Evolutionary conservation across 2,888 invertebrate genomes (phyloP).

Genomic region (Congeria kusceri): DNA sequence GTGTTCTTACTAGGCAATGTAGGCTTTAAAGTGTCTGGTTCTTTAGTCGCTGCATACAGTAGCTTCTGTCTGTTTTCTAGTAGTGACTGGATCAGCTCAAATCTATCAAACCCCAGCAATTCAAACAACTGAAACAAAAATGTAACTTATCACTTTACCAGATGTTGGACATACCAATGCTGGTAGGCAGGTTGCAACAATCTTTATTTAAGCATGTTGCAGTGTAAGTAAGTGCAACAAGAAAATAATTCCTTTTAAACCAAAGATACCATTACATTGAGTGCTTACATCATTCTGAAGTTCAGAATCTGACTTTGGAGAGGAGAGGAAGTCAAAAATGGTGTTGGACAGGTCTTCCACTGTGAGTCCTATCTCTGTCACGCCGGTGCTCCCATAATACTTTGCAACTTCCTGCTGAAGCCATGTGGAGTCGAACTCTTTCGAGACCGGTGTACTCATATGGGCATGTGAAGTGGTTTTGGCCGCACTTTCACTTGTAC

Average conservation of each 20-base stretch:
- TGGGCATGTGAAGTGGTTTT: slow-evolving; percentile 22
- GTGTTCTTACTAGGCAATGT: too few species aligned
- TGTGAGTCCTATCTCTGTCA: slow-evolving; percentile 73
- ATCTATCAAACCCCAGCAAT: slow-evolving; percentile 93
- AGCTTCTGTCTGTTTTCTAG: slow-evolving; percentile 88
- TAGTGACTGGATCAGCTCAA: slow-evolving; percentile 91
- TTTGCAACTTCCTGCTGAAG: slow-evolving; percentile 68
- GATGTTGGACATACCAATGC: too few species aligned
- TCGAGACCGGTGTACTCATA: background rate
- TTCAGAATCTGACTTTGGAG: slow-evolving; percentile 79
- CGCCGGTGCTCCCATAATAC: slow-evolving; percentile 67
- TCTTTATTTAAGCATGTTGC: too few species aligned
- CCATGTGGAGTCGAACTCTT: slow-evolving; percentile 67
- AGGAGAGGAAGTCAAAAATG: slow-evolving; percentile 82
- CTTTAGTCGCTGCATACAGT: slow-evolving; percentile 68
- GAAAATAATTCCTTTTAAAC: background rate
- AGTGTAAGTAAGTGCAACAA: too few species aligned
- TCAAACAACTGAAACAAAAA: slow-evolving; percentile 89
- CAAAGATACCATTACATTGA: background rate
- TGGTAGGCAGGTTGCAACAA: too few species aligned
- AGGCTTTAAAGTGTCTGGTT: slow-evolving; percentile 52
- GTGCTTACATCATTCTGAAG: slow-evolving; percentile 83
- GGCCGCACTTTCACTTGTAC: slow-evolving; percentile 26
- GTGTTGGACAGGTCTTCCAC: slow-evolving; percentile 78
- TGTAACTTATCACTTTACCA: too few species aligned